These are phyloP conservation scores for Microchrysa polita DNA, from an alignment of 2,888 invertebrate genomes.

Conservation along the genomic window DNA sequence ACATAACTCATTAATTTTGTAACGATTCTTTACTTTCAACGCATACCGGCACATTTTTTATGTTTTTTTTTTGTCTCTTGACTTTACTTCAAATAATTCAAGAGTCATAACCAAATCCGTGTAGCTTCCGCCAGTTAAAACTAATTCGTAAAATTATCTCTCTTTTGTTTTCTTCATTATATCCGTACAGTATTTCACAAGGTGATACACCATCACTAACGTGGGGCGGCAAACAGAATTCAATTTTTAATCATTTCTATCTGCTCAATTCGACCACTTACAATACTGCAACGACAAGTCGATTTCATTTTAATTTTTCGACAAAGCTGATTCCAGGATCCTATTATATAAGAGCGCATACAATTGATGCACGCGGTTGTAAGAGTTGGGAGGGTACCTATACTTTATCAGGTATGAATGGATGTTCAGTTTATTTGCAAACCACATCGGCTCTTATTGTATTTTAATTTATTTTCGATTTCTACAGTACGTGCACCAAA, in stretches of 20 bases:
- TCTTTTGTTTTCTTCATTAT: no score
- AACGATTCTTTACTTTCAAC: no score
- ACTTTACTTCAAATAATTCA: no score
- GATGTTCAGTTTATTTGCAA: slow-evolving; percentile 40
- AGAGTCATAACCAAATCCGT: no score
- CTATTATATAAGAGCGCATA: slow-evolving; percentile 53
- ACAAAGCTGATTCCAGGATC: slow-evolving; percentile 48
- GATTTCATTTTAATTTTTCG: slow-evolving; percentile 52
- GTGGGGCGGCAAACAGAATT: slow-evolving; percentile 59
- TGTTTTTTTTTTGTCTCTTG: no score
- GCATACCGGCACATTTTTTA: no score
- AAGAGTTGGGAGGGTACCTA: slow-evolving; percentile 54
- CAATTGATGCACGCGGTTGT: slow-evolving; percentile 57
- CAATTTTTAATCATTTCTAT: slow-evolving; percentile 54
- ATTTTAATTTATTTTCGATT: slow-evolving; percentile 8
- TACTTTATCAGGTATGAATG: slow-evolving; percentile 55
- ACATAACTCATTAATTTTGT: no score
- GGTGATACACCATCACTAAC: slow-evolving; percentile 58
- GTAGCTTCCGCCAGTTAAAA: no score
- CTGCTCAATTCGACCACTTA: slow-evolving; percentile 49
- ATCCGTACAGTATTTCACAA: slow-evolving; percentile 57
- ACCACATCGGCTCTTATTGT: slow-evolving; percentile 21
- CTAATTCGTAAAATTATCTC: no score
- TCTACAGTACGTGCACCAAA: slow-evolving; percentile 36
- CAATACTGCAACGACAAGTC: slow-evolving; percentile 44